Base-by-base conservation (phyloP, 2,888 invertebrate genomes). In the Julus scandinavius region DNA sequence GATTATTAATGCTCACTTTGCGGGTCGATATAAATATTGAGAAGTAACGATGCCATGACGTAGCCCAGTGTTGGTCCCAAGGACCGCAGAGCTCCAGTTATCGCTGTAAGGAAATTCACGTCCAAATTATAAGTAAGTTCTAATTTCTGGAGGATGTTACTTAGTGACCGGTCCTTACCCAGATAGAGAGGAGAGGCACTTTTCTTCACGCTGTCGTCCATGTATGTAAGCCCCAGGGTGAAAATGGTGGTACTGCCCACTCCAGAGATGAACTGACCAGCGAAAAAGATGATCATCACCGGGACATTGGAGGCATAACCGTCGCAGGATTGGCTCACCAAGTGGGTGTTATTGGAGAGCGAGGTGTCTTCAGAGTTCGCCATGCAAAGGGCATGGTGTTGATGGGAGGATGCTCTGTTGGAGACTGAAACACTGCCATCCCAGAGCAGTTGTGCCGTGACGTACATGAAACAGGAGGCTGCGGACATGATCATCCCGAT, bases 401-500 rank as follows among this genome's bases (percentile, higher is more conserved):
- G 58, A 50, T 50, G 50, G 5, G 58, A 58, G 58, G 58, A 58
- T 1, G 58, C 58, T 17, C 15, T 58, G 17, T 17, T 2, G 20
- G n/a, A 20, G 7, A 63, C 20, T 17, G 58, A 13, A 9, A 20
- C 7, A 7, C 17, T 86, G 3, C 87, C 87, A 15, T 87, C 83
- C 87, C 87, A 87, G 13, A 88, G 86, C 6, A 88, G n/a, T 41
- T 88, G 86, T 5, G 63, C 58, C 7, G 88, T 92, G 87, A 95
- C 95, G 87, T 95, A 95, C 91, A 95, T 91, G 88, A 95, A 45
- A 45, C 45, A 45, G 91, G 95, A 95, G 3, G 94, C 91, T 0
- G 95, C 95, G 41, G 95, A 94, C 4, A 94, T 94, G 88, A 94
- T 92, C 85, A 95, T 94, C n/a, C 95, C 95, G 89, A 95, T 93